Evolutionary conservation across 64 coral and sea anemone species (phyloP), one percentile per base, ranked within the genome.

Genomic region (Actinia equina): DNA sequence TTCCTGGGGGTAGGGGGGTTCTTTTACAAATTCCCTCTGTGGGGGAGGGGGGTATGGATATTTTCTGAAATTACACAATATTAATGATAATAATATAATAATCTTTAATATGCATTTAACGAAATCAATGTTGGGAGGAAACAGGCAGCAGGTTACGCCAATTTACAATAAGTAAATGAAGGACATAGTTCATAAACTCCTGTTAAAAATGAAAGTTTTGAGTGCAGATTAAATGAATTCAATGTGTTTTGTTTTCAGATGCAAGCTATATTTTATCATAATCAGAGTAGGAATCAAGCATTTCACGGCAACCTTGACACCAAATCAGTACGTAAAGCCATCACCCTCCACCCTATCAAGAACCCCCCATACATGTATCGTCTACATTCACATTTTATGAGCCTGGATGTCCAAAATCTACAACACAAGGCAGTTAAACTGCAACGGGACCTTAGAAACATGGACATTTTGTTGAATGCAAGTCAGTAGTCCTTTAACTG

Each of bases 301-400:
- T 99, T 95, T 71, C 97, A 99, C 57, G 93, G 97, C n/a, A 94
- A 95, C 58, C 90, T 99, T 45, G 93, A 99, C 53, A 99, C 93
- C 11, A 95, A 99, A 82, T 94, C 97, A 10, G 93, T 99, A 6
- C 93, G 93, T 20, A 99, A 99, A 60, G 96, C 96, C 18, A 99
- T 99, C 41, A 99, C 93, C 2, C 88, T 99, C 3, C 96, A 99
- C 83, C 96, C 96, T 17, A 88, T 99, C 41, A 99, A 99, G 63
- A 61, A 95, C 11, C 96, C 96, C 1, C 46, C 90, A 0, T 99
- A 99, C 11, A 93, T 99, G 96, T 99, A 99, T 51, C 96, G 96
- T 6, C 44, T 99, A 3, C 96, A 95, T 20, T 90, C 91, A 22
- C 93, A 99, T 51, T 99, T 95, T 64, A 89, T 99, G 80, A 67